Conservation (phyloP, 2,888 invertebrate genomes). For the Troides helena region DNA sequence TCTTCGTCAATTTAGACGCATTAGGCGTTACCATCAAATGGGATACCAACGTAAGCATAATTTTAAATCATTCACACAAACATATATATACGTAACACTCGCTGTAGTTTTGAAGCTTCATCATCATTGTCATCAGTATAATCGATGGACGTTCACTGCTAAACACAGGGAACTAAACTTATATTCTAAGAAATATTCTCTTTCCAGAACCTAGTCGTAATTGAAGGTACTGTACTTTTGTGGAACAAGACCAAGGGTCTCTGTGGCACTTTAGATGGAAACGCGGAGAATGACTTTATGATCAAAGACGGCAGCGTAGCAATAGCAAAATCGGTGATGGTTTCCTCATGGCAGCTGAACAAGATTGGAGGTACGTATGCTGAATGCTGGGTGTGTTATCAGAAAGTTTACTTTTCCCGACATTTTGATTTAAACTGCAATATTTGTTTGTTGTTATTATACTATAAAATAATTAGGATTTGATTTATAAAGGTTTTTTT, state of each 20-base stretch:
- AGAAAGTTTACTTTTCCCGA: too few species aligned
- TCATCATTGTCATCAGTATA: too few species aligned
- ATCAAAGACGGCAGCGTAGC: slow-evolving; percentile 80
- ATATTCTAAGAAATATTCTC: background rate
- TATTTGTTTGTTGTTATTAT: too few species aligned
- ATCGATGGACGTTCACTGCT: too few species aligned
- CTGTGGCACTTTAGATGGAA: slow-evolving; percentile 89
- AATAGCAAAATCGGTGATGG: slow-evolving; percentile 72
- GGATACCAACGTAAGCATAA: slow-evolving; percentile 83
- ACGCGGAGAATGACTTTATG: slow-evolving; percentile 83
- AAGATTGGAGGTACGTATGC: slow-evolving; percentile 68
- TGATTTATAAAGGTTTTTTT: too few species aligned
- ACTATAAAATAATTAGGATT: too few species aligned
- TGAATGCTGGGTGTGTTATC: too few species aligned
- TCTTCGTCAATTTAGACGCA: slow-evolving; percentile 84
- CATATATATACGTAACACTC: too few species aligned
- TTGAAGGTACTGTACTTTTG: slow-evolving; percentile 83
- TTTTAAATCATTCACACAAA: too few species aligned
- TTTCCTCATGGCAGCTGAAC: slow-evolving; percentile 81
- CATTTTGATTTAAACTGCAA: too few species aligned
- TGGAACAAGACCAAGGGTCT: slow-evolving; percentile 91
- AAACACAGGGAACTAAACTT: too few species aligned
- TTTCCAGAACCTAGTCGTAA: slow-evolving; percentile 81
- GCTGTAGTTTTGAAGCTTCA: too few species aligned
- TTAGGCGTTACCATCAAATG: slow-evolving; percentile 86